Base-by-base conservation (phyloP, 2,888 invertebrate genomes). In the Papilio demoleus region DNA sequence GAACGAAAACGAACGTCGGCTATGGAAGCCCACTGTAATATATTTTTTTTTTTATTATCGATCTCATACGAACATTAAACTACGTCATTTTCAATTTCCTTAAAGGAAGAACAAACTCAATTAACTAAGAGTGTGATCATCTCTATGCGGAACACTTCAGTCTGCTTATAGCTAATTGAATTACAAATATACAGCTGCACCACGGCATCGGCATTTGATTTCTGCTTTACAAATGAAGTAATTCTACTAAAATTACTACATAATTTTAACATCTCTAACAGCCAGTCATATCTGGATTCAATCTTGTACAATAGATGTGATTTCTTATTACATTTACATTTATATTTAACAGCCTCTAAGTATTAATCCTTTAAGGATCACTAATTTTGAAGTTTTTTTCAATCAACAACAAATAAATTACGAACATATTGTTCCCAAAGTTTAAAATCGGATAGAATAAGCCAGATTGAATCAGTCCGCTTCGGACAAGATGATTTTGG, bases 401-500 rank as follows among this genome's bases (percentile, higher is more conserved):
- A 60, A n/a, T 22, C n/a, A 8, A 14, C 24, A 40, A 36, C 9
- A 59, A 36, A 14, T 38, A 36, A 24, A 27, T 40, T 56, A 27
- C n/a, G 22, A 9, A 19, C 3, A 27, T 53, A 22, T 53, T 53
- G 64, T 3, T 40, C 6, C 17, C 53, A 24, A 53, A 53, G 53
- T 38, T 24, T 53, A 40, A 64, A 64, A 64, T 50, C 19, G 19
- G 12, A 40, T 56, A 63, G 36, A 24, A 63, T 36, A 27, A 53
- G 36, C 50, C 64, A 53, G 27, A 59, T 60, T 45, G 45, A 45
- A 17, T 62, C 22, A 9, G 38, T 31, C 36, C 47, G 17, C 27
- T 36, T 38, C 17, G 59, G 67, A 72, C 73, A 70, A 68, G 70
- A 71, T 70, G 66, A 66, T 68, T 74, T 72, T 76, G 75, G 76